phyloP scores from a whole-genome alignment of 2,888 invertebrate species.

The Muscina levida region DNA sequence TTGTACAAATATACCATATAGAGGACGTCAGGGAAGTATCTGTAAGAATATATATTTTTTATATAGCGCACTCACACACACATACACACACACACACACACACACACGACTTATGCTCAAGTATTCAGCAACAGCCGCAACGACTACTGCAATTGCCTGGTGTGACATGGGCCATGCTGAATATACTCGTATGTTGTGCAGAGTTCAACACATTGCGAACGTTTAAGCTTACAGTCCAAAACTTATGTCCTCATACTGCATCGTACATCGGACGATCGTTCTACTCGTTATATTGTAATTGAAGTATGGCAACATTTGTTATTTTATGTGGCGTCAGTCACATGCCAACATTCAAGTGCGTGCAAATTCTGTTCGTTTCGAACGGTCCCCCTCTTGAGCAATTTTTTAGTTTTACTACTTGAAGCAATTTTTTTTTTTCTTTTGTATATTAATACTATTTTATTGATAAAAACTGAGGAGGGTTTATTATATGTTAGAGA shows the following conservation, averaged over 20 bases:
- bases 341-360: conserved; percentile 46
- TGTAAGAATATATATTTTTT: conserved; percentile 3
- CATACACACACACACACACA: too few relatives aligned
- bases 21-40: conserved; percentile 10
- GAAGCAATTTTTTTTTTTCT: conserved; percentile 2
- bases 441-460: conserved; percentile 6
- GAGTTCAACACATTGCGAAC: conserved; percentile 32
- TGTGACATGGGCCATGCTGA: conserved; percentile 1
- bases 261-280: conserved; percentile 10
- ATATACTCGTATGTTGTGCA: conserved; percentile 6
- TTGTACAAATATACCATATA: conserved; percentile 18
- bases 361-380: conserved; percentile 22
- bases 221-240: conserved; percentile 14
- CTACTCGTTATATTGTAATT: conserved; percentile 42
- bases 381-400: background rate
- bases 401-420: conserved; percentile 12
- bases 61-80: too few relatives aligned
- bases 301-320: conserved; percentile 59
- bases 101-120: background rate
- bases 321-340: conserved; percentile 60
- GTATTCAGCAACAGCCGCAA: conserved; percentile 21
- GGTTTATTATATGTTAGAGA: background rate
- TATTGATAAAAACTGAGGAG: background rate
- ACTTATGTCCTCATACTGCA: background rate
- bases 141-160: conserved; percentile 3